phyloP scores from a whole-genome alignment of 2,113 vertebrate genomes.

The Vulpes lagopus region DNA sequence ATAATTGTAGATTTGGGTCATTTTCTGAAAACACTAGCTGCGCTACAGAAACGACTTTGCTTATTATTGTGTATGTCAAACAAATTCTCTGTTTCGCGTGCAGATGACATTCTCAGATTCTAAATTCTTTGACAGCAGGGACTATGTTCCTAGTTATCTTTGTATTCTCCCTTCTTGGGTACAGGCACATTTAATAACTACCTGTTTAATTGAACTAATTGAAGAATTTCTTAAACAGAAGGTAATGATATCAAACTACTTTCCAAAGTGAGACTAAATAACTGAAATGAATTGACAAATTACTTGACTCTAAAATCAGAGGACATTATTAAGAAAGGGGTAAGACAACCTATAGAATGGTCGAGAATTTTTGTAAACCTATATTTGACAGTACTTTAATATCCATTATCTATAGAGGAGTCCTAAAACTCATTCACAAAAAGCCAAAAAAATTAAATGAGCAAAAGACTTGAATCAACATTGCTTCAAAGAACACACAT shows the following conservation, averaged over 20 bases:
- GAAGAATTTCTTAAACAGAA: not conserved
- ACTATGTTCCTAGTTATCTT: not conserved
- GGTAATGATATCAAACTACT: not conserved
- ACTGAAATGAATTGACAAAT: not conserved
- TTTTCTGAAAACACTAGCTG: not conserved
- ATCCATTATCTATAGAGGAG: not conserved
- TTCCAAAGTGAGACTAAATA: not conserved
- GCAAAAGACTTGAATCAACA: not conserved
- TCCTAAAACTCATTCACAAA: not conserved
- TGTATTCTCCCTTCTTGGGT: not conserved
- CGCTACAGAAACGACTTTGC: not conserved
- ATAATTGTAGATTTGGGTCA: not conserved
- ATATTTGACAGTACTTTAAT: not conserved
- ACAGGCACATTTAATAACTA: not conserved
- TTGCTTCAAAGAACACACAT: not conserved
- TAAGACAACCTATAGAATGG: not conserved
- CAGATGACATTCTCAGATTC: not conserved
- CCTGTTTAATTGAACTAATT: not conserved
- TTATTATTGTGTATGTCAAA: not conserved
- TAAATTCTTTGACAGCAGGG: not conserved
- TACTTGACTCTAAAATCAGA: slow-evolving; percentile 17
- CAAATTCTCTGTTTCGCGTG: not conserved
- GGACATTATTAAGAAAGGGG: not conserved
- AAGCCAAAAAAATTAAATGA: not conserved
- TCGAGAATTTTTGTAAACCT: not conserved